Base-by-base conservation (phyloP, 1,140 invertebrate genomes). In the Melipona quadrifasciata region DNA sequence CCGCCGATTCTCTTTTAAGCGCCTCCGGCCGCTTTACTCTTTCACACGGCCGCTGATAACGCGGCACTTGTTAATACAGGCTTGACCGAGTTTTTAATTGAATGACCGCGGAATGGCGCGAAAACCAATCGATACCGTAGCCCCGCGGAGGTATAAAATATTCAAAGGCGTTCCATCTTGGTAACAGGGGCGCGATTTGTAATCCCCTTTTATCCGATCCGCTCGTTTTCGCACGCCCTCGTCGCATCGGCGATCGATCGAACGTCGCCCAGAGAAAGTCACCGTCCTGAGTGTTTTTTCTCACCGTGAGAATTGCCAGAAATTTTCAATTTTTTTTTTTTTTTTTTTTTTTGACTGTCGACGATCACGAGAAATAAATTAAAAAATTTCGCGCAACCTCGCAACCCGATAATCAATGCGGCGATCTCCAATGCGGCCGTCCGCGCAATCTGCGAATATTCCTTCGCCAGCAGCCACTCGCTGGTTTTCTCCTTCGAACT, bases 51-150 rank as follows among this genome's bases (percentile, higher is more conserved):
- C 71, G 75, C 51, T 75, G 79, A 85, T 85, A 89, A 85, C 75
- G 75, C 64, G 79, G 67, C 77, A 86, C 74, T 80, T 83, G 87
- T 86, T 89, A 89, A 89, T 89, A 83, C 84, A 76, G 61, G 80
- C 80, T 89, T 89, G 88, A 88, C 88, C 88, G 88, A 89, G 87
- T 89, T 89, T 89, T 86, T 88, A 88, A 89, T 88, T 86, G 87
- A 89, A 89, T 88, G 84, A 86, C 76, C 83, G 68, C 67, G 61
- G 79, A 86, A 89, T 85, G 67, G 67, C 64, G 80, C 47, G 79
- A 88, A 88, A 89, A 80, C 64, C 72, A 83, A 89, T 89, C 88
- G 67, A 88, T 88, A 89, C 72, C 55, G 77, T 73, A 83, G 31
- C 64, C n/a, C 70, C 57, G 65, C n/a, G 61, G 64, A 31, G 31